Percentiles rank a stretch among this genome's conserved stretches.
These are phyloP conservation scores for Rhabdophis nuchalis DNA, from an alignment of 2,797 vertebrate species.

Conservation along the genomic window DNA sequence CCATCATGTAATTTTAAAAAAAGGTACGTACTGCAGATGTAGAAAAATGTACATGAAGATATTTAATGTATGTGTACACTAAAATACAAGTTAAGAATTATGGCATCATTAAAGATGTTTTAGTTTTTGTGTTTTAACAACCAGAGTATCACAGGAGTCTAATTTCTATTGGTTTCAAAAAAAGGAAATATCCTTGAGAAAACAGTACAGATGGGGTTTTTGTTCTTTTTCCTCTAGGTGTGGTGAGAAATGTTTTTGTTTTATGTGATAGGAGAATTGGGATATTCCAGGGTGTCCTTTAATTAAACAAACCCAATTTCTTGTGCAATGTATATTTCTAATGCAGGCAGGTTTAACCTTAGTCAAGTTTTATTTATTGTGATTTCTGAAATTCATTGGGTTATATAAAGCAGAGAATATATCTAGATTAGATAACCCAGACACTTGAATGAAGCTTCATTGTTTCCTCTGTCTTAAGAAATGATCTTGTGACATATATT, in stretches of 20 bases:
- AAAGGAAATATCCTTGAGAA: background rate
- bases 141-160: background rate
- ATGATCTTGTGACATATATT: background rate
- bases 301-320: background rate
- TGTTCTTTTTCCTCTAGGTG: background rate
- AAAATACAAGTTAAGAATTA: background rate
- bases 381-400: background rate
- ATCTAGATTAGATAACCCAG: background rate
- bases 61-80: background rate
- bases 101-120: background rate
- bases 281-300: background rate
- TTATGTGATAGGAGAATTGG: background rate
- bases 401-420: background rate
- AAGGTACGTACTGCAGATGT: background rate
- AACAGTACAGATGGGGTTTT: background rate
- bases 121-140: background rate
- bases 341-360: background rate
- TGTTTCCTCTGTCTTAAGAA: background rate
- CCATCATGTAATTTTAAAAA: background rate
- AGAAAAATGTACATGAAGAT: constrained; percentile 15
- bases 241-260: background rate
- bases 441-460: background rate
- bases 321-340: background rate
- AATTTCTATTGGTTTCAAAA: background rate
- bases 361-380: background rate